These are phyloP conservation scores for Conus ventricosus DNA, from an alignment of 1,140 invertebrate species.

Conservation along the genomic window DNA sequence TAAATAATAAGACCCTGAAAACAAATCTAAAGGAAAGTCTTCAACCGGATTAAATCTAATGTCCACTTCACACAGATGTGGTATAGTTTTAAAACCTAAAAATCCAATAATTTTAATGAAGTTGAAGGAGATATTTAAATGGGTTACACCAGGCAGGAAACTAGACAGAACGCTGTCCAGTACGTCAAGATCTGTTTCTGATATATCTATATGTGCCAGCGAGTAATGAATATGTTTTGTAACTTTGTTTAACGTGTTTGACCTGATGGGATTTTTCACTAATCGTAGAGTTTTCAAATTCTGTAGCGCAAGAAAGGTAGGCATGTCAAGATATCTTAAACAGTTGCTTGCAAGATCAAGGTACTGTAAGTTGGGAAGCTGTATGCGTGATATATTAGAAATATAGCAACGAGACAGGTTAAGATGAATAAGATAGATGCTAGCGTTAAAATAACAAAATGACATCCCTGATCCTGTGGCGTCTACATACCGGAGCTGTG, in stretches of 20 bases:
- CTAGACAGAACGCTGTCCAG: not conserved
- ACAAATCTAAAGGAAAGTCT: too few relatives aligned
- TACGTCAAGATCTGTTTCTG: too few relatives aligned
- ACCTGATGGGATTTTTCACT: not conserved
- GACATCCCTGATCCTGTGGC: too few relatives aligned
- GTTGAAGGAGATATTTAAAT: not conserved
- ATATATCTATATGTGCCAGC: not conserved
- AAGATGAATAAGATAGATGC: too few relatives aligned
- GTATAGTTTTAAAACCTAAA: too few relatives aligned
- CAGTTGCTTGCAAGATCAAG: slow-evolving; percentile 31
- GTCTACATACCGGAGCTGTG: too few relatives aligned
- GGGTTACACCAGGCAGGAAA: not conserved
- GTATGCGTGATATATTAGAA: not conserved
- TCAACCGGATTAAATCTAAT: too few relatives aligned
- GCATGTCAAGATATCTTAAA: not conserved
- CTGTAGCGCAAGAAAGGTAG: not conserved
- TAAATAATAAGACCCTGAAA: not conserved
- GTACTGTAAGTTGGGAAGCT: not conserved
- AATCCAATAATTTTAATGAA: too few relatives aligned
- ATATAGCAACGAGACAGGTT: not conserved
- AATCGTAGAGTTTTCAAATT: slow-evolving; percentile 23
- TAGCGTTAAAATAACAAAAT: too few relatives aligned
- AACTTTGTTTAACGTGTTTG: not conserved
- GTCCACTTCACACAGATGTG: too few relatives aligned
- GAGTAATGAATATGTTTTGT: not conserved